Percentiles rank a stretch among this genome's conserved stretches.
phyloP scores from a whole-genome alignment of 2,888 invertebrate genomes.

The Petrolisthes cinctipes region DNA sequence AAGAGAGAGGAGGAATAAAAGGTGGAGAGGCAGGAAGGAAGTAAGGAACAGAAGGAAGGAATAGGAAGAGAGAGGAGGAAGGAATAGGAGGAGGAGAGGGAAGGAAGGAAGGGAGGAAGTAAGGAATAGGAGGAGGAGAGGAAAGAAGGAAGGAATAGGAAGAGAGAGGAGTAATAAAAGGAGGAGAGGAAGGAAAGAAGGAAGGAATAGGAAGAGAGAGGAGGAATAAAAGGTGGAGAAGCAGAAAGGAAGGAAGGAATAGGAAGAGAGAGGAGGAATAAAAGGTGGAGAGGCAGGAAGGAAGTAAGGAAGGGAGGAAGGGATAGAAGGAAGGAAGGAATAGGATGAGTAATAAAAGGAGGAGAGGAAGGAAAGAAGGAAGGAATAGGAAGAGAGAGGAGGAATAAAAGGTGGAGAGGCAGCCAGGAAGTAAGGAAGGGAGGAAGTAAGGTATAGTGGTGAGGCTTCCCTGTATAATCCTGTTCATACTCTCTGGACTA shows the following conservation, averaged over 20 bases:
- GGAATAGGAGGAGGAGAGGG: neutral
- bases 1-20: slow-evolving; percentile 21
- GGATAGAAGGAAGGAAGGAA: neutral
- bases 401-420: neutral
- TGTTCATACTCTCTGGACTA: slow-evolving; percentile 20
- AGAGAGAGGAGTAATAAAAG: neutral
- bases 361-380: neutral
- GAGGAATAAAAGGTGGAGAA: neutral
- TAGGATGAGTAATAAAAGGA: neutral
- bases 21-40: neutral
- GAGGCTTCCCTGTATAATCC: slow-evolving; percentile 5
- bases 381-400: neutral
- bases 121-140: neutral
- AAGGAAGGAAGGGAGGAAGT: neutral
- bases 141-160: neutral
- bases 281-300: neutral
- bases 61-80: slow-evolving; percentile 12
- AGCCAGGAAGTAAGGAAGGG: neutral
- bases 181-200: neutral
- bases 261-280: slow-evolving; percentile 10
- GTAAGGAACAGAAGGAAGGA: neutral
- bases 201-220: neutral
- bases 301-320: neutral
- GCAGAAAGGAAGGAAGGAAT: neutral
- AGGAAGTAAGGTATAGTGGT: neutral